These are phyloP conservation scores for Sylvia atricapilla DNA, from an alignment of 2,113 vertebrate species.

Conservation along the genomic window DNA sequence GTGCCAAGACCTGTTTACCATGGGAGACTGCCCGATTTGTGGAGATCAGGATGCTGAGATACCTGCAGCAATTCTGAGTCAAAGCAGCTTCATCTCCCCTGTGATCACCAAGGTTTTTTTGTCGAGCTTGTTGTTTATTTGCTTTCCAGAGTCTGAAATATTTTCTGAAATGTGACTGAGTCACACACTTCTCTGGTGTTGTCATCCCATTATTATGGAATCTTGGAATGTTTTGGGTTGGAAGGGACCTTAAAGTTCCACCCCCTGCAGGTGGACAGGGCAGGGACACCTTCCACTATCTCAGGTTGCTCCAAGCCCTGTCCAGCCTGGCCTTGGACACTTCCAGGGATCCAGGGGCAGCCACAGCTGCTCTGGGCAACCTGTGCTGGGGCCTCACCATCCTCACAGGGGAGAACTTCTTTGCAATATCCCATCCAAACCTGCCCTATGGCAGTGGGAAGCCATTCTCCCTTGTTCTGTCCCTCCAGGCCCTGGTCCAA, in stretches of 20 bases:
- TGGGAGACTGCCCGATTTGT: not conserved
- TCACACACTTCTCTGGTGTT: rapidly evolving
- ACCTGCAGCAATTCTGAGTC: not conserved
- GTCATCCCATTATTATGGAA: not conserved
- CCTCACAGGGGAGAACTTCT: not conserved
- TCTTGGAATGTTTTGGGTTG: not conserved
- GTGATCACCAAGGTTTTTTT: not conserved
- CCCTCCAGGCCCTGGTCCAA: not conserved
- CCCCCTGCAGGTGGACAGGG: not conserved
- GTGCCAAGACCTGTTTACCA: rapidly evolving
- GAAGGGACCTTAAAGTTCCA: not conserved
- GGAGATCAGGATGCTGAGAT: not conserved
- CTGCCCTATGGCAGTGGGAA: not conserved
- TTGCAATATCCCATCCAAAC: not conserved
- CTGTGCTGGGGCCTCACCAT: rapidly evolving
- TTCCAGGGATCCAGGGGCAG: not conserved
- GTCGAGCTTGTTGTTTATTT: not conserved
- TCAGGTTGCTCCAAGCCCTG: rapidly evolving
- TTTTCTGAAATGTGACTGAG: not conserved
- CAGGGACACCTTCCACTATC: rapidly evolving
- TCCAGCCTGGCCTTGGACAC: not conserved
- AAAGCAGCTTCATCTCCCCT: not conserved
- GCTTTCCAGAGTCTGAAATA: not conserved
- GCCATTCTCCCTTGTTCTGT: not conserved
- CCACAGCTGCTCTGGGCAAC: not conserved